Evolutionary conservation across 2,113 vertebrate species (phyloP).

Genomic region (Silurus glanis): DNA sequence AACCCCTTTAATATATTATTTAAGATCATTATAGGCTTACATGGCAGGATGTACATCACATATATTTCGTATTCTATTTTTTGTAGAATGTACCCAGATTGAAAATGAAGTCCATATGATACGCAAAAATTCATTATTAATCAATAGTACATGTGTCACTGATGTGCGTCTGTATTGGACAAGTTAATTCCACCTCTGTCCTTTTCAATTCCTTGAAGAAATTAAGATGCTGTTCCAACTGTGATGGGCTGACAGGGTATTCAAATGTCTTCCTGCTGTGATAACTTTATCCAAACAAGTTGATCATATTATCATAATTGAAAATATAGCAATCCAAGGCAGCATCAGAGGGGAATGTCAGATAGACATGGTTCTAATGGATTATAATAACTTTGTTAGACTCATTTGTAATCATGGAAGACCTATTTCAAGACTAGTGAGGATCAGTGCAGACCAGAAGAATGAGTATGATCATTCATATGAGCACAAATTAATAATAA

Average conservation of each 20-base stretch:
- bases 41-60: not conserved
- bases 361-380: slow-evolving; percentile 69
- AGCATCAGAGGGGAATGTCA: slow-evolving; percentile 53
- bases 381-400: slow-evolving; percentile 71
- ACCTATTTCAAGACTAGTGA: slow-evolving; percentile 43
- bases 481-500: slow-evolving; percentile 50
- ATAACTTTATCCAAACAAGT: slow-evolving; percentile 64
- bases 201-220: slow-evolving; percentile 48
- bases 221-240: slow-evolving; percentile 51
- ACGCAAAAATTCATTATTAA: slow-evolving; percentile 27
- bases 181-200: slow-evolving; percentile 56
- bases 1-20: not conserved
- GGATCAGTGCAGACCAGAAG: slow-evolving; percentile 40
- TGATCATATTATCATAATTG: slow-evolving; percentile 65
- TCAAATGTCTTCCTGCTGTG: slow-evolving; percentile 53
- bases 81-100: not conserved
- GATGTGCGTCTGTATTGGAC: slow-evolving; percentile 30
- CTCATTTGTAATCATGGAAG: slow-evolving; percentile 61
- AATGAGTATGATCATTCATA: slow-evolving; percentile 47
- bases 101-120: not conserved
- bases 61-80: not conserved
- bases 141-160: slow-evolving; percentile 37
- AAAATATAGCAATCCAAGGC: slow-evolving; percentile 55
- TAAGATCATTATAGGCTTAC: not conserved
- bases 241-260: slow-evolving; percentile 46